phyloP scores from a whole-genome alignment of 2,797 vertebrate species.

The Clamator glandarius region DNA sequence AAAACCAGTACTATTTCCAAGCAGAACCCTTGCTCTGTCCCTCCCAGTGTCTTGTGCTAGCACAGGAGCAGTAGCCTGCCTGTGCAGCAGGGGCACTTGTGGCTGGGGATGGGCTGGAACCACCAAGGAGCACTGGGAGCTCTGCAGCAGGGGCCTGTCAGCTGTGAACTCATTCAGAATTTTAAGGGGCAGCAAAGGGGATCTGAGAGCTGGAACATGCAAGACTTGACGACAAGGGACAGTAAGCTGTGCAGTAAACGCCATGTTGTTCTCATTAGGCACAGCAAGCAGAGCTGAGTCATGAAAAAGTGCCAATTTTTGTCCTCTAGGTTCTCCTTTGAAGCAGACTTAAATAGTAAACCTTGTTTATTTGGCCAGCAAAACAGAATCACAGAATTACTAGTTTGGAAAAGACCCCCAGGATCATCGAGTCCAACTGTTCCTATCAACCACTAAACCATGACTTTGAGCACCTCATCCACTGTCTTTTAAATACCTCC shows the following conservation, averaged over 20 bases:
- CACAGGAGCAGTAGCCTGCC: not conserved
- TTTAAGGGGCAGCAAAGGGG: not conserved
- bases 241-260: not conserved
- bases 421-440: too few relatives aligned
- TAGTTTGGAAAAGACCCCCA: too few relatives aligned
- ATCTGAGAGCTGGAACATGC: accelerated
- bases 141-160: not conserved
- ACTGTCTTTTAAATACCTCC: too few relatives aligned
- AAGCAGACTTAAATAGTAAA: not conserved
- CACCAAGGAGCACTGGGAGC: accelerated
- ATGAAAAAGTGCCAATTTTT: not conserved
- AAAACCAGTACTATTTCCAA: not conserved
- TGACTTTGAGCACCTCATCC: too few relatives aligned
- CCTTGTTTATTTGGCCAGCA: not conserved
- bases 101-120: not conserved
- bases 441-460: too few relatives aligned
- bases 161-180: not conserved
- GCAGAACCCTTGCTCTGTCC: not conserved
- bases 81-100: not conserved
- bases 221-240: not conserved
- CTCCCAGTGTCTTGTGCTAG: accelerated
- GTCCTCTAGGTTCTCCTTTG: not conserved
- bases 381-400: not conserved
- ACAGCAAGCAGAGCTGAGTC: not conserved
- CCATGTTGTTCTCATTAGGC: accelerated